A percentile compares a stretch with the other conserved stretches of the same genome.
These are phyloP conservation scores for Myopa testacea DNA, from an alignment of 2,888 invertebrate species.

Conservation along the genomic window DNA sequence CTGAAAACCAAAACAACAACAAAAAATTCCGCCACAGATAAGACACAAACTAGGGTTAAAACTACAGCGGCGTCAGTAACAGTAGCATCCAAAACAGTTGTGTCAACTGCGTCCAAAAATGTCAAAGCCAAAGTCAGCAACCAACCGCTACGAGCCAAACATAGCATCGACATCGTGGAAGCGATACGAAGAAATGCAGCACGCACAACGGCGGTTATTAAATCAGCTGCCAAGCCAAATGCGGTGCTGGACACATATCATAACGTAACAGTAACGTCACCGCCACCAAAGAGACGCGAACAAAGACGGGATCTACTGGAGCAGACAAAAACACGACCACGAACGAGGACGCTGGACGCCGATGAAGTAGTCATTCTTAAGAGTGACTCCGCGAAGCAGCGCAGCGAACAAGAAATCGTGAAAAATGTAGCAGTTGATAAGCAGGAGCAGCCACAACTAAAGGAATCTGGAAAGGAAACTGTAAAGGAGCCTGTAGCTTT, in stretches of 20 bases:
- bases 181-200: slow-evolving; percentile 31
- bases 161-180: slow-evolving; percentile 40
- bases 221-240: slow-evolving; percentile 56
- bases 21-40: slow-evolving; percentile 36
- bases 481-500: too few relatives aligned
- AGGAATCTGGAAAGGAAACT: slow-evolving; percentile 51
- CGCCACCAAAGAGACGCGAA: slow-evolving; percentile 60
- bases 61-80: neutral
- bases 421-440: neutral
- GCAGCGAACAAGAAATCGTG: slow-evolving; percentile 50
- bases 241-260: slow-evolving; percentile 64
- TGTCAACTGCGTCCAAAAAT: neutral
- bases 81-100: neutral
- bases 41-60: slow-evolving; percentile 8
- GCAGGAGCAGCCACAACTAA: slow-evolving; percentile 40
- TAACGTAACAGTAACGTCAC: slow-evolving; percentile 66
- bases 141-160: slow-evolving; percentile 47
- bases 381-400: slow-evolving; percentile 52
- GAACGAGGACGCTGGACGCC: slow-evolving; percentile 59
- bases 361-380: slow-evolving; percentile 62
- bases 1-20: neutral
- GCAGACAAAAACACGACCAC: slow-evolving; percentile 35
- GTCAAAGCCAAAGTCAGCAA: slow-evolving; percentile 10
- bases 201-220: slow-evolving; percentile 26
- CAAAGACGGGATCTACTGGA: slow-evolving; percentile 26